Evolutionary conservation across 2,888 invertebrate genomes (phyloP).

Genomic region (Lacanobia oleracea): DNA sequence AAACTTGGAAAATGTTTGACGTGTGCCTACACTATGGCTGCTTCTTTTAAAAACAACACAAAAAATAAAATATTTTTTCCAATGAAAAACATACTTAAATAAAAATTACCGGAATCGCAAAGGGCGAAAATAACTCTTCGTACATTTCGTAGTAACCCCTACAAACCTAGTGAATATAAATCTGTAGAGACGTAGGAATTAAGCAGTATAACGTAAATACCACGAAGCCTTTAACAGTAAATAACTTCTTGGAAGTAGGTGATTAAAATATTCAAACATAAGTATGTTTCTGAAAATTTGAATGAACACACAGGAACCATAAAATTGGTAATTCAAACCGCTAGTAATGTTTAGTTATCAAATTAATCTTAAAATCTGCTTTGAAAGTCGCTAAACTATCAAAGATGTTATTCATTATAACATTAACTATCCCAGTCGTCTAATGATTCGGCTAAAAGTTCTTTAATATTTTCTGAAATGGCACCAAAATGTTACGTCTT

Average conservation of each 20-base stretch:
- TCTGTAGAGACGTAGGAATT: background rate
- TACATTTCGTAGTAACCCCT: slow-evolving; percentile 1
- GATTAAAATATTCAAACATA: slow-evolving; percentile 9
- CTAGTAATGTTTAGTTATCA: background rate
- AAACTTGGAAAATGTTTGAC: background rate
- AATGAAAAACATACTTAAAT: background rate
- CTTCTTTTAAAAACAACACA: background rate
- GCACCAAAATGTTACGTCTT: background rate
- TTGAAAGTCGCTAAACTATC: background rate
- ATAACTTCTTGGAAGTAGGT: background rate
- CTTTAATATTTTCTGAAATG: background rate
- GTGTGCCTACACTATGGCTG: background rate
- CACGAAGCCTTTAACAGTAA: background rate
- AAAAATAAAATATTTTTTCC: too few species aligned
- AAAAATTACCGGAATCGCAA: background rate
- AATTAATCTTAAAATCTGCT: background rate
- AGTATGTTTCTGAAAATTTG: slow-evolving; percentile 2
- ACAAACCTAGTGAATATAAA: background rate
- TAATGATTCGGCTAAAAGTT: background rate
- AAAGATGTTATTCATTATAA: background rate
- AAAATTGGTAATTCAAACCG: background rate
- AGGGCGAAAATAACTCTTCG: background rate
- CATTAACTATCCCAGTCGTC: background rate
- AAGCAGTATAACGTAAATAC: slow-evolving; percentile 10
- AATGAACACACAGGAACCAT: background rate